phyloP scores from a whole-genome alignment of 1,140 invertebrate genomes.

The Calliphora vicina region DNA sequence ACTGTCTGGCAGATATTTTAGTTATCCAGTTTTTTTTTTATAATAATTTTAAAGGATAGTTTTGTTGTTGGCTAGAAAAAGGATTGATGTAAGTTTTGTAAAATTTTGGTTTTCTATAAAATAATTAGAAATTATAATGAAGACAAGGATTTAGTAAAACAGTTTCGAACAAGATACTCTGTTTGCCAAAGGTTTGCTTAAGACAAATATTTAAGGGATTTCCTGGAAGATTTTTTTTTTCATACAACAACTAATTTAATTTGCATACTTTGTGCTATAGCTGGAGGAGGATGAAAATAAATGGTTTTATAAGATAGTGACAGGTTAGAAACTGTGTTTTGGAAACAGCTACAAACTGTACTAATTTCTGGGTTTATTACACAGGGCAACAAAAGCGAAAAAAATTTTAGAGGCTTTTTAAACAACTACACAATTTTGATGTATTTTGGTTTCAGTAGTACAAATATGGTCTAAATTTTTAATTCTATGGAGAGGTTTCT shows the following conservation, averaged over 20 bases:
- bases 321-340: too few species aligned
- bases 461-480: too few species aligned
- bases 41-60: not conserved
- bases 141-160: constrained; percentile 2
- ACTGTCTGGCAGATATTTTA: not conserved
- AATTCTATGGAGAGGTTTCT: too few species aligned
- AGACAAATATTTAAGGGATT: not conserved
- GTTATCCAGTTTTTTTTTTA: not conserved
- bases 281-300: too few species aligned
- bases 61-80: not conserved
- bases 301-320: too few species aligned
- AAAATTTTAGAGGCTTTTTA: too few species aligned
- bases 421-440: too few species aligned
- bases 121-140: constrained; percentile 17
- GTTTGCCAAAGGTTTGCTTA: not conserved
- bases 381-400: too few species aligned
- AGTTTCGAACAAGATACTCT: not conserved
- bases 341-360: too few species aligned
- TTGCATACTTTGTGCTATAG: too few species aligned
- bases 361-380: too few species aligned
- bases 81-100: not conserved
- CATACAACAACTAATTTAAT: not conserved
- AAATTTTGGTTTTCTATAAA: not conserved
- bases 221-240: not conserved
- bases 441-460: too few species aligned